Conservation (phyloP, 2,888 invertebrate species). For the Colletes collaris region DNA sequence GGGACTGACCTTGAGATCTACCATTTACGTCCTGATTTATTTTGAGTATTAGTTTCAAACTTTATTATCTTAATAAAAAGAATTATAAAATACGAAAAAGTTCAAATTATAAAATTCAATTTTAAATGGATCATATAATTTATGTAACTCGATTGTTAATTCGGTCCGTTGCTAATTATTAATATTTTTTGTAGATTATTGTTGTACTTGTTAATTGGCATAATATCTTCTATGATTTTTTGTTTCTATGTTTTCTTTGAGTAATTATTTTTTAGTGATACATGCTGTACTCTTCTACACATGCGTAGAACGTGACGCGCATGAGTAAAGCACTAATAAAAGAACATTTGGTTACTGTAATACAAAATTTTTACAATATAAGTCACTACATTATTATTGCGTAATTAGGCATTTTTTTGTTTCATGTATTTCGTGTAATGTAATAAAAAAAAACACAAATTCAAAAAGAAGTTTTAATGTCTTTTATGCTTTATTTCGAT, state of each 20-base stretch:
- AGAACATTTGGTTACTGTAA: background rate
- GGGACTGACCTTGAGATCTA: too few species aligned
- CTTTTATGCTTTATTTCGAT: background rate
- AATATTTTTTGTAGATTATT: too few species aligned
- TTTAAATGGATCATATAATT: too few species aligned
- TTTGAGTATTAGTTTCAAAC: too few species aligned
- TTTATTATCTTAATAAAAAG: too few species aligned
- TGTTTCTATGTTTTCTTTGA: background rate
- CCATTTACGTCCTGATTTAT: too few species aligned
- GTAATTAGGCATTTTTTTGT: background rate
- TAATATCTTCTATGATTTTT: background rate
- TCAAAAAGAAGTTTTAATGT: background rate
- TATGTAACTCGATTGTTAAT: too few species aligned
- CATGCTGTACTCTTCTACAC: conserved; percentile 1
- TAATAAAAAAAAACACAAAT: conserved; percentile 3
- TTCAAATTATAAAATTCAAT: too few species aligned
- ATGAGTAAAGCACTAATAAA: conserved; percentile 7
- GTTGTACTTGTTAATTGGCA: too few species aligned
- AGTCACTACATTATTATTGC: background rate
- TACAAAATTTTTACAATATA: conserved; percentile 1
- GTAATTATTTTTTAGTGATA: background rate
- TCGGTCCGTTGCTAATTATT: too few species aligned
- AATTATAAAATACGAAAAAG: too few species aligned
- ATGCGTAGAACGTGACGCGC: background rate
- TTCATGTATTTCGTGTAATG: background rate